Conservation (phyloP, 2,113 vertebrate genomes). For the Lonchura striata region DNA sequence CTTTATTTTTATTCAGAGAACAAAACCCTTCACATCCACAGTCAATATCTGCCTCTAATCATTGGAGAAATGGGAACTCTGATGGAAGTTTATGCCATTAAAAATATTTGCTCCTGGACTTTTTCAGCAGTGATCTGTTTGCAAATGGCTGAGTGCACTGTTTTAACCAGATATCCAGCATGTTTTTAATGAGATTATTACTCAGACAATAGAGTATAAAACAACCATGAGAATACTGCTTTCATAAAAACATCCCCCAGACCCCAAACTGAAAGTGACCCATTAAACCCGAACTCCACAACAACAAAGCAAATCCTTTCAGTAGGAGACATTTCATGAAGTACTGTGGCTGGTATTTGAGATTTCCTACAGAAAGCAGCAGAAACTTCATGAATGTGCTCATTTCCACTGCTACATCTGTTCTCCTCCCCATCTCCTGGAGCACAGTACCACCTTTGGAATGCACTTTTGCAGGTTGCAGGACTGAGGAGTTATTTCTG, state of each 20-base stretch:
- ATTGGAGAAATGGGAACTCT: background rate
- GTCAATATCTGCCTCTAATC: background rate
- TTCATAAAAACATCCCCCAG: background rate
- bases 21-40: background rate
- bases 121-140: background rate
- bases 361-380: background rate
- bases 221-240: background rate
- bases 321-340: background rate
- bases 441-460: background rate
- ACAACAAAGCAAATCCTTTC: background rate
- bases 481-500: background rate
- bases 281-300: background rate
- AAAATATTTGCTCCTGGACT: background rate
- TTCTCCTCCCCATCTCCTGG: background rate
- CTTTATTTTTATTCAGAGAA: background rate
- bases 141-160: background rate
- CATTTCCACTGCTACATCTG: background rate
- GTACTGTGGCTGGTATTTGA: background rate
- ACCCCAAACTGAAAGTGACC: fast-evolving
- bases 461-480: background rate
- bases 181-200: background rate
- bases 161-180: background rate
- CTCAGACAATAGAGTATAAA: background rate
- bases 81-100: background rate
- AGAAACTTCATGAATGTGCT: background rate